A percentile compares a stretch with the other conserved stretches of the same genome.
Conservation (phyloP, 2,113 vertebrate genomes). For the Neopipo cinnamomea region DNA sequence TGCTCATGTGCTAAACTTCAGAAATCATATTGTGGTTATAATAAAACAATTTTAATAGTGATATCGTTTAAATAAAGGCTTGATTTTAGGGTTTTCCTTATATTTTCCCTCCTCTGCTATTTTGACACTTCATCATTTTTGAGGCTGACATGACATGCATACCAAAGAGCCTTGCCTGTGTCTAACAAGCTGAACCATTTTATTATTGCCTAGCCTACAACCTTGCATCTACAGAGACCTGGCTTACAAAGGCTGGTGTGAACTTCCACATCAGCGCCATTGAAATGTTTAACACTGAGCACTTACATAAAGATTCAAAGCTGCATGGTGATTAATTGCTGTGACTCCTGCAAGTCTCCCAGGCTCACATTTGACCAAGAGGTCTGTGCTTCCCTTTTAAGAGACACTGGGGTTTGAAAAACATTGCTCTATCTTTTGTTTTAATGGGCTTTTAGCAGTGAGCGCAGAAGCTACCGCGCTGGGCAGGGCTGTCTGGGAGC, state of each 20-base stretch:
- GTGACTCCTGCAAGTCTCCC: not conserved
- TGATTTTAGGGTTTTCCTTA: not conserved
- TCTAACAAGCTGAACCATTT: conserved; percentile 20
- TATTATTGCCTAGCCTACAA: conserved; percentile 7
- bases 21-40: not conserved
- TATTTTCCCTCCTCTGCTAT: not conserved
- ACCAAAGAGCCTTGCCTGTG: conserved; percentile 1
- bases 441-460: not conserved
- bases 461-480: rapidly evolving
- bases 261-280: not conserved
- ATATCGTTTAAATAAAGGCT: not conserved
- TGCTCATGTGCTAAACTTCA: not conserved
- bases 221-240: not conserved
- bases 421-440: not conserved
- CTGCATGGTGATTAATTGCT: not conserved
- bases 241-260: conserved; percentile 15
- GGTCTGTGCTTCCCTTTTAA: not conserved
- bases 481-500: not conserved
- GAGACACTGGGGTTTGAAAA: not conserved
- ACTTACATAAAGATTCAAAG: conserved; percentile 7
- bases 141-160: not conserved
- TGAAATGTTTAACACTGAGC: not conserved
- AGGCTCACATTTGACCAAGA: not conserved
- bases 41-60: not conserved
- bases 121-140: not conserved